Evolutionary conservation across 2,113 vertebrate genomes (phyloP), one percentile per base, ranked within the genome.

Genomic region (Electrona antarctica): DNA sequence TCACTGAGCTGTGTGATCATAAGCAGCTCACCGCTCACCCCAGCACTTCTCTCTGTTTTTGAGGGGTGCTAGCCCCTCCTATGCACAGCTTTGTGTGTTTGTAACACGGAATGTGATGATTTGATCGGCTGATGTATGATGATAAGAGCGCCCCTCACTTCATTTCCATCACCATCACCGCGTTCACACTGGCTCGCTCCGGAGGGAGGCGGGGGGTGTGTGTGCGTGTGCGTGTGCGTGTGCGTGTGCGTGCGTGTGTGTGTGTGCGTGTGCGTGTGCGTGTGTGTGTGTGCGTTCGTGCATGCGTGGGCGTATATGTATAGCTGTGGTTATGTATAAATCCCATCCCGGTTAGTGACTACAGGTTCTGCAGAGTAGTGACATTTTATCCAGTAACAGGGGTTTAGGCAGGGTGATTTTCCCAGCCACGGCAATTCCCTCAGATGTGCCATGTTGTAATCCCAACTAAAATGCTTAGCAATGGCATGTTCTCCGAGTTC

Each of bases 381-480:
- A 47, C 49, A 41, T 69, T 41, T 73, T 45, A 73, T 65, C 58
- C n/a, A 2, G 6, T 0, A n/a, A 7, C 28, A 60, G 48, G 55
- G 33, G 33, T 29, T 61, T 8, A n/a, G 47, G n/a, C 47, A 28
- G 29, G 49, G 62, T 61, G 15, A 15, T 63, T 67, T 71, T 69
- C 14, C 15, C 58, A 33, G n/a, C 21, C 63, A 54, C 7, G 50
- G 13, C 46, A 9, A 10, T 69, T 70, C 55, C 48, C 55, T 29
- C 58, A 55, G 65, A 79, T 29, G 60, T 29, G 46, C 46, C 46
- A n/a, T 60, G 67, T 33, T 60, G 67, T 33, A 71, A 71, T 62
- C 29, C 67, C 79, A 61, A 77, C 49, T n/a, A 51, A 76, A 73
- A 56, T 54, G 67, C 64, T 75, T 11, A 1, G 60, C 72, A 61